phyloP scores from a whole-genome alignment of 2,888 invertebrate species.

The Lydus trimaculatus region DNA sequence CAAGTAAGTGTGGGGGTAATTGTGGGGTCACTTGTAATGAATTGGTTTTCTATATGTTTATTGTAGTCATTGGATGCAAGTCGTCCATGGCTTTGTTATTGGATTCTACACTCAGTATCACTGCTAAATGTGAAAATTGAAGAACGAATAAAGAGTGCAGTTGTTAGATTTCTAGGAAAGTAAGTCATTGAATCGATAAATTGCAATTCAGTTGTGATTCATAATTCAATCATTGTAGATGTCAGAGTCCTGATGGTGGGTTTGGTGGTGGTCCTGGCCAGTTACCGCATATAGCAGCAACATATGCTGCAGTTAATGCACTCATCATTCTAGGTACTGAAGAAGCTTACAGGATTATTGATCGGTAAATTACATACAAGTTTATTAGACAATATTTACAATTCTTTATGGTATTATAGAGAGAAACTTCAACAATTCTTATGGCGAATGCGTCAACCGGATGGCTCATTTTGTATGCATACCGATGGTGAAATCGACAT shows the following conservation, averaged over 20 bases:
- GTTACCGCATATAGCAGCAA: constrained; percentile 92
- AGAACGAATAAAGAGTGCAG: constrained; percentile 63
- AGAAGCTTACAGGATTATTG: constrained; percentile 86
- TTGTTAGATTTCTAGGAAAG: constrained; percentile 69
- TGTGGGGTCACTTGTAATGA: constrained; percentile 14
- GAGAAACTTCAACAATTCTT: constrained; percentile 79
- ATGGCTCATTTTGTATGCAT: constrained; percentile 94
- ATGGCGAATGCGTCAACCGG: constrained; percentile 75
- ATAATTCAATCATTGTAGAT: constrained; percentile 59
- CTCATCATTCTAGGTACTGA: constrained; percentile 83
- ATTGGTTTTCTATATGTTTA: constrained; percentile 23
- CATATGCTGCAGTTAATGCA: constrained; percentile 96
- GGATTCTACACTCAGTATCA: constrained; percentile 92
- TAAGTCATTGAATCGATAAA: constrained; percentile 56
- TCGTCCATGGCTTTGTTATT: constrained; percentile 96
- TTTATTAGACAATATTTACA: not conserved
- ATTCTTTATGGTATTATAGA: constrained; percentile 55
- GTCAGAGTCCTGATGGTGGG: constrained; percentile 83
- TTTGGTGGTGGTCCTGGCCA: constrained; percentile 96
- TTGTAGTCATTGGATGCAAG: constrained; percentile 87
- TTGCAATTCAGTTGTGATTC: constrained; percentile 56
- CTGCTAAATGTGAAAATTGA: constrained; percentile 73
- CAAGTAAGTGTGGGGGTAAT: constrained; percentile 39
- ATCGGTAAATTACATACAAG: constrained; percentile 66
- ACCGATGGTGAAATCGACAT: constrained; percentile 93